Conservation (phyloP, 2,797 vertebrate species). For the Crax fasciolata region DNA sequence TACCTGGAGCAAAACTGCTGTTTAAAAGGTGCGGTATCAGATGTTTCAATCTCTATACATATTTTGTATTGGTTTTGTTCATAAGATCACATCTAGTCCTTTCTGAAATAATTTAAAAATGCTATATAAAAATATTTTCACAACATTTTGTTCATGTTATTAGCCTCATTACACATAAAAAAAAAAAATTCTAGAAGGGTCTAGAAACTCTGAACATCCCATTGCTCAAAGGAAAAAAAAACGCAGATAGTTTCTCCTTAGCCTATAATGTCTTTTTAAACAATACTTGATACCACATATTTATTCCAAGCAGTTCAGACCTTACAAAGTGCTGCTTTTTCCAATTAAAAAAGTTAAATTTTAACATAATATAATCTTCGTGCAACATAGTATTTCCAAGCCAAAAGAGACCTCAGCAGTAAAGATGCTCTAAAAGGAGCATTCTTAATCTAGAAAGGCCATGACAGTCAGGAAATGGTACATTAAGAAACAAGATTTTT, state of each 20-base stretch:
- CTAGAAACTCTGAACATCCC: not conserved
- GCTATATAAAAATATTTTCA: not conserved
- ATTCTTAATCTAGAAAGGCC: not conserved
- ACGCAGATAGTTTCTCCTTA: not conserved
- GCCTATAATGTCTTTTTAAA: not conserved
- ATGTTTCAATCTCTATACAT: not conserved
- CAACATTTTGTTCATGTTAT: not conserved
- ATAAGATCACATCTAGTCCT: not conserved
- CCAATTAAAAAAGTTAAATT: constrained; percentile 33
- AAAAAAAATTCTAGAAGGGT: not conserved
- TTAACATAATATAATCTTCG: constrained; percentile 36
- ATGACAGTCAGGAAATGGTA: not conserved
- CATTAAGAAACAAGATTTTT: not conserved
- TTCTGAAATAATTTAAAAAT: not conserved
- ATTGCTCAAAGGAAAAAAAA: not conserved
- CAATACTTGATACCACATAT: not conserved
- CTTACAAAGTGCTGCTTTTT: not conserved
- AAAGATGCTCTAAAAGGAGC: constrained; percentile 38
- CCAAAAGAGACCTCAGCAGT: constrained; percentile 12
- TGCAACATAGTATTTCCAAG: constrained; percentile 22
- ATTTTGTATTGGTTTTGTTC: fast-evolving
- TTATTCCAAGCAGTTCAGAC: constrained; percentile 25
- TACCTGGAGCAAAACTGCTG: constrained; percentile 67
- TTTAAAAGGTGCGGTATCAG: not conserved
- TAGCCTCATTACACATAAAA: not conserved